phyloP scores from a whole-genome alignment of 2,113 vertebrate genomes.

The Corvus moneduloides region DNA sequence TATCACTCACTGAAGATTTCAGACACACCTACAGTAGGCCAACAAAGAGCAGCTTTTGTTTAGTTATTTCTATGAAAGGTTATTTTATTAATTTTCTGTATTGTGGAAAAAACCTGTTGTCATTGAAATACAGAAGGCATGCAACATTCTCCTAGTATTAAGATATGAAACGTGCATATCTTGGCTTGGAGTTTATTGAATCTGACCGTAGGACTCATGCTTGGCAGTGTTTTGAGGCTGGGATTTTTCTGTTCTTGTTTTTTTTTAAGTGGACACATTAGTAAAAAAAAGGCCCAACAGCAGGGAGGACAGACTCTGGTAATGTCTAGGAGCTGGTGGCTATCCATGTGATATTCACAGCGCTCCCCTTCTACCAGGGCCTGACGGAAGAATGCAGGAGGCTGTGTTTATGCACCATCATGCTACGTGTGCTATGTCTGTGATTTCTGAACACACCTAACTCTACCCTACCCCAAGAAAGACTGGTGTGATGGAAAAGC shows the following conservation, averaged over 20 bases:
- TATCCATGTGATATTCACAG: background rate
- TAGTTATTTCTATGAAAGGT: background rate
- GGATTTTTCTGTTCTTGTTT: background rate
- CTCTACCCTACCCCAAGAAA: background rate
- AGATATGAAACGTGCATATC: background rate
- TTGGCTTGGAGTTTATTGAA: background rate
- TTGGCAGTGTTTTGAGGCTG: background rate
- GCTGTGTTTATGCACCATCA: accelerated
- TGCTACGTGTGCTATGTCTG: accelerated
- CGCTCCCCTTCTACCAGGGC: background rate
- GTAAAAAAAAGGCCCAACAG: background rate
- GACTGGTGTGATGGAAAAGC: background rate
- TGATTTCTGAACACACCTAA: background rate
- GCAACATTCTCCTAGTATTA: background rate
- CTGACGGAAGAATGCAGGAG: background rate
- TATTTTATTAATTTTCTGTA: background rate
- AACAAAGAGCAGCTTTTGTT: background rate
- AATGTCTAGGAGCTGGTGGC: background rate
- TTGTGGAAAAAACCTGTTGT: background rate
- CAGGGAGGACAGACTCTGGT: background rate
- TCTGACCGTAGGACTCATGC: background rate
- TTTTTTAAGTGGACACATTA: background rate
- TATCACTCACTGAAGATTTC: background rate
- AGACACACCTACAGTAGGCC: background rate
- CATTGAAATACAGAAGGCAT: background rate